Evolutionary conservation across 1,140 invertebrate species (phyloP).

Genomic region (Drosophila navojoa): DNA sequence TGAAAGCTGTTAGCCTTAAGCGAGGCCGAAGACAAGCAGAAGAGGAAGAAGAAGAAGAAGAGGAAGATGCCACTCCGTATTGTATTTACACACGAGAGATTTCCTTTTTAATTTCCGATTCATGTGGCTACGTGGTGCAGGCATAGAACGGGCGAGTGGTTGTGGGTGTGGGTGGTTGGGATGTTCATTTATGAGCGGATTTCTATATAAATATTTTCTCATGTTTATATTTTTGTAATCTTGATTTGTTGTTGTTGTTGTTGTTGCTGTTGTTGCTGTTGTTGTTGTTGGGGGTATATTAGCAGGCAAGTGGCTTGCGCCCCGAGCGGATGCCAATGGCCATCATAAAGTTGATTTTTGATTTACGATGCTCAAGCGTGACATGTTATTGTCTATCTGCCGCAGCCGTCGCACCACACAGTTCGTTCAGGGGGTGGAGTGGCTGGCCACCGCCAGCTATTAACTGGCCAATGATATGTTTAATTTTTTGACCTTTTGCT

Average conservation of each 20-base stretch:
- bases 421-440: not conserved
- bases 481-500: conserved; percentile 57
- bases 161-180: not conserved
- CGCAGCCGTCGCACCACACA: not conserved
- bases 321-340: conserved; percentile 10
- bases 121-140: conserved; percentile 32
- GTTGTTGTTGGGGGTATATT: conserved; percentile 33
- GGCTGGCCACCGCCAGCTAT: conserved; percentile 12
- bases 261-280: conserved; percentile 7
- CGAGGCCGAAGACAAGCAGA: not conserved
- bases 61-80: conserved; percentile 4
- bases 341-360: conserved; percentile 61
- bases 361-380: conserved; percentile 60
- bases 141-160: not conserved
- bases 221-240: conserved; percentile 1
- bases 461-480: conserved; percentile 58
- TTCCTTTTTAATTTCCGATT: conserved; percentile 73
- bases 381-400: conserved; percentile 65
- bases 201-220: conserved; percentile 7
- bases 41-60: not conserved
- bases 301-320: conserved; percentile 6
- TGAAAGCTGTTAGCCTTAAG: conserved; percentile 36
- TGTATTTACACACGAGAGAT: conserved; percentile 47
- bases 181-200: conserved; percentile 41
- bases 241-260: conserved; percentile 11